Conservation (phyloP, 1,140 invertebrate genomes). For the Helicoverpa armigera region DNA sequence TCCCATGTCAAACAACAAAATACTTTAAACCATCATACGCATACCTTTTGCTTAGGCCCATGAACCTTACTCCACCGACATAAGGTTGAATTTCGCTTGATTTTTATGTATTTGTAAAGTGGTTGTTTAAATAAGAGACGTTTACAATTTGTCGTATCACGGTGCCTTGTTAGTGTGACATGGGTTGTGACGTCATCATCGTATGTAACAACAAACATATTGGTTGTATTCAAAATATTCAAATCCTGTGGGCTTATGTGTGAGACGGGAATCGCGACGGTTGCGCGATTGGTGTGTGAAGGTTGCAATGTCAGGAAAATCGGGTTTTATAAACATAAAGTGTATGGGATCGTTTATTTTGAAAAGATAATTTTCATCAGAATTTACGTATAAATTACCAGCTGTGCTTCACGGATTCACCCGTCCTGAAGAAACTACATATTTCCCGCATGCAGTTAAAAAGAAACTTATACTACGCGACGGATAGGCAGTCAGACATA, state of each 20-base stretch:
- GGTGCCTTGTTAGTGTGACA: constrained; percentile 49
- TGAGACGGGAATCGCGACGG: background rate
- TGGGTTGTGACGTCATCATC: constrained; percentile 38
- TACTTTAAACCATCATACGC: background rate
- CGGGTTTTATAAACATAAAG: no score
- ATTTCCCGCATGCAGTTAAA: no score
- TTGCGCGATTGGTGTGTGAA: background rate
- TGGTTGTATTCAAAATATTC: constrained; percentile 17
- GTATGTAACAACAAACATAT: constrained; percentile 46
- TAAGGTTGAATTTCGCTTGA: constrained; percentile 11
- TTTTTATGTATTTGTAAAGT: constrained; percentile 10
- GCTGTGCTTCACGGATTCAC: no score
- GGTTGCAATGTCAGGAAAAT: no score
- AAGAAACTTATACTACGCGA: no score
- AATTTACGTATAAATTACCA: no score
- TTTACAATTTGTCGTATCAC: constrained; percentile 48
- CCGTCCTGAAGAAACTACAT: no score
- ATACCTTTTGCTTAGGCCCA: background rate
- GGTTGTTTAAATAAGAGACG: constrained; percentile 46
- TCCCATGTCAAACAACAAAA: constrained; percentile 49
- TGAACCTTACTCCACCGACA: background rate
- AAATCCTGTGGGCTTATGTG: constrained; percentile 18
- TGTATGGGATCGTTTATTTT: no score
- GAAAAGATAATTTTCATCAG: no score
- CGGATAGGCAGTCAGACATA: no score